These are phyloP conservation scores for Blennius ocellaris DNA, from an alignment of 2,113 vertebrate species.

Conservation along the genomic window DNA sequence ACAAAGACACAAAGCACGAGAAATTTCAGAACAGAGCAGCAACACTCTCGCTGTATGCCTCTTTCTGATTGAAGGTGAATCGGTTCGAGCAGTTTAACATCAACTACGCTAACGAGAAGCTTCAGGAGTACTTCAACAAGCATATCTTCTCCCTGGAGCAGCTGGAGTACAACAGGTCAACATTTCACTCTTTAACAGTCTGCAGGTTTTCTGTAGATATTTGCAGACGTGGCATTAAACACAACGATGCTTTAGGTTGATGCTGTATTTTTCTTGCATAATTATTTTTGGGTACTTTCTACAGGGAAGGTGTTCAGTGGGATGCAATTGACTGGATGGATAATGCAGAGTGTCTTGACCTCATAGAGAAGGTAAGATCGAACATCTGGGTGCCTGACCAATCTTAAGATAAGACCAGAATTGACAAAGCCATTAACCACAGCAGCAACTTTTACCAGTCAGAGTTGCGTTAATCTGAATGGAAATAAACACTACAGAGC, in stretches of 20 bases:
- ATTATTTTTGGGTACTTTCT: constrained; percentile 7
- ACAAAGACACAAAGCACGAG: too few relatives aligned
- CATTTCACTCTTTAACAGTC: not conserved
- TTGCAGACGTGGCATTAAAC: not conserved
- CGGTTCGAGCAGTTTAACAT: constrained; percentile 96
- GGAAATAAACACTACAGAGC: not conserved
- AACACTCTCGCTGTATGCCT: not conserved
- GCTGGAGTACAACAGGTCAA: constrained; percentile 91
- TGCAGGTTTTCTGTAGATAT: not conserved
- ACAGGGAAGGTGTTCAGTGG: constrained; percentile 93
- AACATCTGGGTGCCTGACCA: not conserved
- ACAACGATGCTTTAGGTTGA: not conserved
- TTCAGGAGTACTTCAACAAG: constrained; percentile 96
- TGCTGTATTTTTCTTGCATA: not conserved
- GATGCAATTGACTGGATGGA: constrained; percentile 98
- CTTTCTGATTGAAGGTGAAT: constrained; percentile 84
- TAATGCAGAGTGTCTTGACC: constrained; percentile 94
- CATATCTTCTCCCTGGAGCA: constrained; percentile 96
- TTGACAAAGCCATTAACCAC: not conserved
- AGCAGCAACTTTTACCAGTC: not conserved
- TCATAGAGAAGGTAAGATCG: constrained; percentile 89
- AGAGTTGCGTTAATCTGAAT: not conserved
- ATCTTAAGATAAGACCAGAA: not conserved
- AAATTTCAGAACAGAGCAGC: too few relatives aligned
- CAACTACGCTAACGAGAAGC: constrained; percentile 95